Conservation (phyloP, 2,888 invertebrate genomes). For the Agrotis segetum region DNA sequence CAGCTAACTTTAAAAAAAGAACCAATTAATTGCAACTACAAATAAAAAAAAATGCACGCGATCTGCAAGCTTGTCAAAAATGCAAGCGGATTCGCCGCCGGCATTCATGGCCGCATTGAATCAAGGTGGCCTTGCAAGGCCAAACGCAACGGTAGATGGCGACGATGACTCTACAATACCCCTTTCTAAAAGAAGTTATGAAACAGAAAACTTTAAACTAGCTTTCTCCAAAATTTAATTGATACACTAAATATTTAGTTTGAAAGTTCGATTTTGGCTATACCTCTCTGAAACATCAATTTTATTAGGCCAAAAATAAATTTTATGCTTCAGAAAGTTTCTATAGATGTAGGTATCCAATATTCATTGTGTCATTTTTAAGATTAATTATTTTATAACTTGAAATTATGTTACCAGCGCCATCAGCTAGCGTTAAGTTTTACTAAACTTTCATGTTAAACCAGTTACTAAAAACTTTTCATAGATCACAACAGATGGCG, state of each 20-base stretch:
- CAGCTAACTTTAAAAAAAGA: background rate
- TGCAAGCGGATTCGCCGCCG: conserved; percentile 48
- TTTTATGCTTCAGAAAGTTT: background rate
- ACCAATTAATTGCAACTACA: background rate
- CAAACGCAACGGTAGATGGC: conserved; percentile 48
- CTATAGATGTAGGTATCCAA: background rate
- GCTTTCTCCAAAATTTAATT: background rate
- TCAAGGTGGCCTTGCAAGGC: conserved; percentile 78
- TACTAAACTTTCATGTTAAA: conserved; percentile 25
- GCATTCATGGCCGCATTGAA: conserved; percentile 57
- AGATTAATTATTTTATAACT: background rate
- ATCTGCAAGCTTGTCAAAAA: conserved; percentile 38
- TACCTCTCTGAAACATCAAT: background rate
- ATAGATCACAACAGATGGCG: conserved; percentile 61
- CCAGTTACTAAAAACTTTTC: conserved; percentile 26
- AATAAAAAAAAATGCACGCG: conserved; percentile 31
- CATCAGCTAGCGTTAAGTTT: conserved; percentile 38
- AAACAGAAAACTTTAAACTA: background rate
- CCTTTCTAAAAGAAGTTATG: background rate
- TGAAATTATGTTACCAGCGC: conserved; percentile 46
- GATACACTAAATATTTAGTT: background rate
- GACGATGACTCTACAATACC: background rate
- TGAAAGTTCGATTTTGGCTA: background rate
- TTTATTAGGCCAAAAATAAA: background rate
- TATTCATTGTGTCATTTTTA: too few species aligned